Base-by-base conservation (phyloP, 2,888 invertebrate genomes). In the Endomychus coccineus region DNA sequence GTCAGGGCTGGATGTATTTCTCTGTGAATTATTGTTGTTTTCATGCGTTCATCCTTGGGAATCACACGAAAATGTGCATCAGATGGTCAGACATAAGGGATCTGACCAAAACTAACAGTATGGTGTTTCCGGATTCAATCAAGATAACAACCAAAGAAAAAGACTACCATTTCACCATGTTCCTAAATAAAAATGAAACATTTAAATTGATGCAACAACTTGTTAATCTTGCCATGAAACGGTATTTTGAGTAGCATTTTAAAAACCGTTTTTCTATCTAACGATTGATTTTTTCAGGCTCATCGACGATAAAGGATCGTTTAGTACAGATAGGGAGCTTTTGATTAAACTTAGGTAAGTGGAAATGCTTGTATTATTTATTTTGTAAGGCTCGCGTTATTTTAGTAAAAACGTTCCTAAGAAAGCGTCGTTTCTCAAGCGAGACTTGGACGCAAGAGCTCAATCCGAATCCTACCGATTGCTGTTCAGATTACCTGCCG, bases 1-100 rank as follows among this genome's bases (percentile, higher is more conserved):
- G 89, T n/a, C 96, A 96, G 70, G 97, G 97, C 17, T 91, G 92
- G 83, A 73, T 97, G 61, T 98, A 96, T 61, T 74, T 97, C n/a
- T 94, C 95, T 12, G 83, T 97, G 19, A 91, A 94, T 62, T 90
- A 92, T 64, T 75, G 96, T 62, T 94, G 94, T 61, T 98, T 97
- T 68, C 87, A 96, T 65, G 89, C 96, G 1, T 92, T 88, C 59
- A 82, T 97, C 57, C 75, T 97, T 66, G 92, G 95, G 5, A 81
- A 77, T 40, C 91, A 95, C 63, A 89, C 88, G 3, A 86, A 57
- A 85, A 55, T 73, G 94, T 29, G 81, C 48, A 77, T 96, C 37
- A 75, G 90, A 52, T 95, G 92, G 91, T 81, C 85, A 2, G 92
- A 94, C 58, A 83, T 94, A 34, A 83, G 82, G 1, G 86, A 80